Percentiles rank a stretch among this genome's conserved stretches.
phyloP scores from a whole-genome alignment of 2,113 vertebrate genomes.

The Athene noctua region DNA sequence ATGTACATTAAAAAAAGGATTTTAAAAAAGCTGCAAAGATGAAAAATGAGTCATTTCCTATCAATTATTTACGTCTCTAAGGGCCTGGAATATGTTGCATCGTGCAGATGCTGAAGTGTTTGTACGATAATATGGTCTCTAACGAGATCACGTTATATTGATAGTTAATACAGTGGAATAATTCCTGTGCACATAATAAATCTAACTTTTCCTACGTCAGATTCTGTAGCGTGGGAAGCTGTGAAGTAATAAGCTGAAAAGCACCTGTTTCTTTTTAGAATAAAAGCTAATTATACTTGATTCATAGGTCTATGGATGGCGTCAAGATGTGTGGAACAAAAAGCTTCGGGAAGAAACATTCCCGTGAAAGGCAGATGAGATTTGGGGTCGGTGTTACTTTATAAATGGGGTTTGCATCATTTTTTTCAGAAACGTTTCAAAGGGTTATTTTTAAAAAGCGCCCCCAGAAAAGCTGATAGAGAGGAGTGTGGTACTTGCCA shows the following conservation, averaged over 20 bases:
- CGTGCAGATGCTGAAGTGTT: not conserved
- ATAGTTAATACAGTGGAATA: not conserved
- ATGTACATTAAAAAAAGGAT: not conserved
- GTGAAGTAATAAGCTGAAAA: not conserved
- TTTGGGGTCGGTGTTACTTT: not conserved
- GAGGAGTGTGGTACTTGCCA: not conserved
- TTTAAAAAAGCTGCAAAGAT: not conserved
- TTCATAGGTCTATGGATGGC: not conserved
- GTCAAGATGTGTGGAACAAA: not conserved
- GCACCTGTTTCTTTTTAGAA: not conserved
- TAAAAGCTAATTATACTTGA: not conserved
- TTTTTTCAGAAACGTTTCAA: not conserved
- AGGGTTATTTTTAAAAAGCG: not conserved
- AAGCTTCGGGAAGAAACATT: not conserved
- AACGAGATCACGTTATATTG: not conserved
- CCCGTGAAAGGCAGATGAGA: not conserved
- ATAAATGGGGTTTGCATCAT: not conserved
- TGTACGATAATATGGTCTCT: not conserved
- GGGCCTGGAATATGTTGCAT: not conserved
- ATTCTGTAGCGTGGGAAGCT: not conserved
- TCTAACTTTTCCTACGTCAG: not conserved
- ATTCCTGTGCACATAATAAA: not conserved
- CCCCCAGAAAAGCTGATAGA: not conserved
- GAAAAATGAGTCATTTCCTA: not conserved
- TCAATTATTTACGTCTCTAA: not conserved